Evolutionary conservation across 2,888 invertebrate species (phyloP), one percentile per base, ranked within the genome.

Genomic region (Dryocosmus kuriphilus): DNA sequence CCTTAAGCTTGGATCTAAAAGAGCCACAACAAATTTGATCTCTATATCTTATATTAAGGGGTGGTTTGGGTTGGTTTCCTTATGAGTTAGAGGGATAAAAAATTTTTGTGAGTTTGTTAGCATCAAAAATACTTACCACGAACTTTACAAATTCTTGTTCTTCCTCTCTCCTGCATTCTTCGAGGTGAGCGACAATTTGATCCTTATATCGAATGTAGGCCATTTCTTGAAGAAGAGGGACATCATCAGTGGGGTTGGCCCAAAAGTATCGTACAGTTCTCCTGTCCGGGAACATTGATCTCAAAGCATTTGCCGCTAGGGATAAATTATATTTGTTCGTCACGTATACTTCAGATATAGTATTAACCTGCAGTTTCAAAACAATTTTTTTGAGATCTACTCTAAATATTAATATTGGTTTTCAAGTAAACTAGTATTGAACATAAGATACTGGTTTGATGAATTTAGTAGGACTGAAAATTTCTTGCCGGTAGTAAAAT

Each of bases 201-300:
- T 78, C 76, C 79, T 89, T 87, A 80, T 93, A 86, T 11, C 78
- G 76, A 35, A 91, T 81, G 76, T 87, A 91, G 24, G 90, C 88
- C 14, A 88, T 85, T 81, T 91, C 91, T 81, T 91, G 90, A 0
- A 91, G 79, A 76, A 90, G 77, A 1, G 82, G 82, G 77, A 90
- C 87, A 67, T 90, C 80, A 30, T 86, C 84, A 5, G 88, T 85
- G 0, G 81, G 79, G 16, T 85, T 75, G 8, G 27, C 16, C 8
- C 24, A 46, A 9, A 35, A 38, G n/a, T 63, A 27, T 30, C 89
- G 82, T 67, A 75, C 87, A 5, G 61, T 65, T 79, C 84, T 88
- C 85, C 87, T 84, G 19, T 88, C 85, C 0, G 63, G 24, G 2
- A 71, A 74, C 0, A 81, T 8, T 0, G 0, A 14, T 35, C 85